Base-by-base conservation (phyloP, 2,113 vertebrate genomes). In the Echinops telfairi region DNA sequence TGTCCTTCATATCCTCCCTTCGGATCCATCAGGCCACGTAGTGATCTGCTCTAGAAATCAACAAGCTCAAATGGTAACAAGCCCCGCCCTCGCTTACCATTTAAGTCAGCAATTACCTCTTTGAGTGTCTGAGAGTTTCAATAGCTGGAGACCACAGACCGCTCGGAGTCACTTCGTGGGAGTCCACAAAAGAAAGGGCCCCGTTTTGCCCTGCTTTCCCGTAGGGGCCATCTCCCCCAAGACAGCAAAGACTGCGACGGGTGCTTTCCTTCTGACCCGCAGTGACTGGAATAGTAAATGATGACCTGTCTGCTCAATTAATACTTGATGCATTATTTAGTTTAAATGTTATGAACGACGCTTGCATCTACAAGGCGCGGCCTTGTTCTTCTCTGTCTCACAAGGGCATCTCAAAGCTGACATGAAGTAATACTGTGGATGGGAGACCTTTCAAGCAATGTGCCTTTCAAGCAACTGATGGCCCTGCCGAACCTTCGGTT, bases 281-380 rank as follows among this genome's bases (percentile, higher is more conserved):
- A 70, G 78, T 77, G 60, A 79, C 58, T 76, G 25, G 58, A 29
- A 78, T 62, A 70, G 64, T 58, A 86, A 91, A 88, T 75, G 12
- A 31, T 22, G 31, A 25, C 33, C 75, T 40, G 33, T 33, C 17
- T 33, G 27, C 57, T 83, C 25, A 83, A 6, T 64, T 57, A 76
- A 57, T 70, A 38, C 47, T 85, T 38, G 58, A 81, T 71, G 9
- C 27, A 27, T 85, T 84, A 71, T 78, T 80, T 64, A 43, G 36
- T 73, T 79, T 95, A 73, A 58, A 36, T 66, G 90, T 95, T 77
- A 40, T n/a, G 60, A 95, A 25, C 19, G 47, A 66, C 36, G 40
- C 60, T 66, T 88, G 20, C 62, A 71, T 73, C 38, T 80, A 6
- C 3, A 92, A 23, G 53, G 3, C 15, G 27, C 87, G 66, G 66